Evolutionary conservation across 2,113 vertebrate species (phyloP).

Genomic region (Phylloscopus whistleri): DNA sequence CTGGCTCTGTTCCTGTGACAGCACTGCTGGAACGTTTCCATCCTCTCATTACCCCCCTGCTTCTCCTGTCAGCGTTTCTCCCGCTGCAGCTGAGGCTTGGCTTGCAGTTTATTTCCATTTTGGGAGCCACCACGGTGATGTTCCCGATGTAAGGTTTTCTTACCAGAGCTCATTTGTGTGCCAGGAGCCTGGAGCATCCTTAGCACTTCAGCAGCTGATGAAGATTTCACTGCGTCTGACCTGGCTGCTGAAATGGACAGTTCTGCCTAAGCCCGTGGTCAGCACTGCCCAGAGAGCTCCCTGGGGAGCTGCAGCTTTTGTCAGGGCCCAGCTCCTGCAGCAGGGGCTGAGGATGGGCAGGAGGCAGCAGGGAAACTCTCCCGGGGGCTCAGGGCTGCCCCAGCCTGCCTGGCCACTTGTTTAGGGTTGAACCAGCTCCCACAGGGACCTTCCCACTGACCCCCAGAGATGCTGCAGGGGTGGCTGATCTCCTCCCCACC

Average conservation of each 20-base stretch:
- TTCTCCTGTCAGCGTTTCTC: background rate
- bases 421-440: background rate
- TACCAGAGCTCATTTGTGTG: background rate
- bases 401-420: background rate
- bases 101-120: background rate
- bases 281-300: no score
- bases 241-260: background rate
- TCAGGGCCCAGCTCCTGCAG: background rate
- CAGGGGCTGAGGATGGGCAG: background rate
- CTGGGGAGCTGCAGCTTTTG: background rate
- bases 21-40: background rate
- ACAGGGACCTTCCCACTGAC: background rate
- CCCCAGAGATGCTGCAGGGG: background rate
- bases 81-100: background rate
- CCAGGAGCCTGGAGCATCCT: background rate
- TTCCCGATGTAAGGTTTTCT: accelerated
- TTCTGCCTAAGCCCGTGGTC: background rate
- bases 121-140: background rate
- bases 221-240: background rate
- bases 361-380: background rate
- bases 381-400: background rate
- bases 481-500: background rate
- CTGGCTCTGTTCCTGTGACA: background rate
- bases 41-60: accelerated
- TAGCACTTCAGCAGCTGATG: background rate